Evolutionary conservation across 2,113 vertebrate genomes (phyloP).

Genomic region (Macroglossus sobrinus): DNA sequence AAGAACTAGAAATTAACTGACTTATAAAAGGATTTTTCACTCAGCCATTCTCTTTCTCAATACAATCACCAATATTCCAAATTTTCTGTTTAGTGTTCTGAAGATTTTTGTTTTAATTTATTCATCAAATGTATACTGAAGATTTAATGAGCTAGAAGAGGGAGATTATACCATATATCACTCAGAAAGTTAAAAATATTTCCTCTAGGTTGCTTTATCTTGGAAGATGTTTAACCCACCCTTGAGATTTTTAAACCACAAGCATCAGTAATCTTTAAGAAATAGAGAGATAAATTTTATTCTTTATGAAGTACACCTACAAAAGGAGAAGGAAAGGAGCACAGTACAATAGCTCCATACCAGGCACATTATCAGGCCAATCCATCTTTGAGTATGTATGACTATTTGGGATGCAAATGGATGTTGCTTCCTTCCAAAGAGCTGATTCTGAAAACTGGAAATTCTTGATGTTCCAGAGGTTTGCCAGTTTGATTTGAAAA

Average conservation of each 20-base stretch:
- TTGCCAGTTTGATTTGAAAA: neutral
- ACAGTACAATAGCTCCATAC: accelerated
- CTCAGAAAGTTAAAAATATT: neutral
- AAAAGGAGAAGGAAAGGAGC: neutral
- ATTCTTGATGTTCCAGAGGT: neutral
- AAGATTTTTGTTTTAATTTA: neutral
- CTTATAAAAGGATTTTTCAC: neutral
- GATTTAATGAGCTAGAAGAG: neutral
- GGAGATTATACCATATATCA: neutral
- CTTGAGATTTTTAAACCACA: neutral
- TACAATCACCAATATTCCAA: neutral
- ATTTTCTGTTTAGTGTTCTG: neutral
- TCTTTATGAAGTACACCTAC: neutral
- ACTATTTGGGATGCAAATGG: neutral
- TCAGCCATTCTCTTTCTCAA: neutral
- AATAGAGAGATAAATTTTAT: neutral
- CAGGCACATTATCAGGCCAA: neutral
- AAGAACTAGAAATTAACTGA: constrained; percentile 20
- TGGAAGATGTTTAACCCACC: neutral
- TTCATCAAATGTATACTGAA: neutral
- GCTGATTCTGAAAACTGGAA: neutral
- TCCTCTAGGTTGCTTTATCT: neutral
- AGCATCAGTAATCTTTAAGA: neutral
- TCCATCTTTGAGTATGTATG: neutral
- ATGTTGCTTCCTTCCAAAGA: neutral